These are phyloP conservation scores for Microcebus lehilahytsara DNA, from an alignment of 2,113 vertebrate genomes.

Conservation along the genomic window DNA sequence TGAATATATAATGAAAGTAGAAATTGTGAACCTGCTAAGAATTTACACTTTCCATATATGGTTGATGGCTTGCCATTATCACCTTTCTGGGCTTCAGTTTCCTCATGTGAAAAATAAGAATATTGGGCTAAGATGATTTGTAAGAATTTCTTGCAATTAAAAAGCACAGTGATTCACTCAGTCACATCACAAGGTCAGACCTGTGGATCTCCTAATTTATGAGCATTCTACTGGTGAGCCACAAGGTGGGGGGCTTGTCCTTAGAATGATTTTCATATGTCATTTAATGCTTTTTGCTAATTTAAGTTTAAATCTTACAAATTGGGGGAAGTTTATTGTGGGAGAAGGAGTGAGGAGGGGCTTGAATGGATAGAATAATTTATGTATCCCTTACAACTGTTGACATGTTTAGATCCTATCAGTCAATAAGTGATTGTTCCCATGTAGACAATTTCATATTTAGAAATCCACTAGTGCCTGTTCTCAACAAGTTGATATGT, in stretches of 20 bases:
- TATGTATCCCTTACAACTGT: not conserved
- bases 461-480: not conserved
- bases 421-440: not conserved
- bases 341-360: not conserved
- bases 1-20: not conserved
- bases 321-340: not conserved
- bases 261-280: not conserved
- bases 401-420: not conserved
- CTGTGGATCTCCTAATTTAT: not conserved
- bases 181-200: not conserved
- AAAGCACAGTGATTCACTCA: not conserved
- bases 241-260: constrained; percentile 76
- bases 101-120: not conserved
- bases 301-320: not conserved
- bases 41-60: not conserved
- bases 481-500: not conserved
- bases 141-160: not conserved
- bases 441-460: not conserved
- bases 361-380: not conserved
- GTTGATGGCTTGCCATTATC: not conserved
- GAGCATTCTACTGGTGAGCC: constrained; percentile 57
- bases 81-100: not conserved
- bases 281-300: not conserved
- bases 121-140: not conserved
- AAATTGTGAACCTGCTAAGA: not conserved